Evolutionary conservation across 1,140 invertebrate species (phyloP), one percentile per base, ranked within the genome.

Genomic region (Ptiloglossa arizonensis): DNA sequence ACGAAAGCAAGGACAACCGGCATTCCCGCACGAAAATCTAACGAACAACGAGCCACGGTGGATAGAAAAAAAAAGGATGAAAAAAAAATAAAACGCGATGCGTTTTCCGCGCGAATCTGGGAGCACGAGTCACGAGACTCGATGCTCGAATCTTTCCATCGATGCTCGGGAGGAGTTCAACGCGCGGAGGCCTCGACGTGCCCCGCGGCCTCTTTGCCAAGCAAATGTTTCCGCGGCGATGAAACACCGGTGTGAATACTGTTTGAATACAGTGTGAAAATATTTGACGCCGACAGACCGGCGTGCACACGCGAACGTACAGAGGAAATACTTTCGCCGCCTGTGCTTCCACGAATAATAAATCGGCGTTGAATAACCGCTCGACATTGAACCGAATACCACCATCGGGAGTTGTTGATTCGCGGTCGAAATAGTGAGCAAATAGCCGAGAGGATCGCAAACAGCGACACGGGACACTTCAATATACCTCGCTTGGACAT

Each of bases 221-320:
- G 59, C 54, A 81, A 82, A 82, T 70, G 24, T 82, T 82, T 76
- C 64, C 38, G 27, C 59, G 27, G 22, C 1, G 46, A 27, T 41
- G 17, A 8, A 38, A 48, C 24, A 38, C 35, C 44, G 2, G 19
- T 38, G 35, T 17, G 24, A 41, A 48, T 52, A 44, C 29, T 56
- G 59, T 81, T 82, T 80, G 67, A 80, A 82, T 32, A 76, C 52
- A 63, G 54, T 66, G 59, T 52, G 66, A 70, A 82, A 82, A 81
- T 82, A 76, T 81, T 82, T 81, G 52, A 27, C 44, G 27, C 11
- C 9, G 70, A 19, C 63, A 24, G 69, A 75, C 50, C 44, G 44
- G 50, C 38, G 22, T 22, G 24, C 27, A 41, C 15, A 0, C 1
- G 9, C 9, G 29, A n/a, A n/a, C n/a, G 27, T 59, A 19, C 38